Conservation (phyloP, 35 echinoderm and acorn worm species). For the Ophiothrix spiculata region DNA sequence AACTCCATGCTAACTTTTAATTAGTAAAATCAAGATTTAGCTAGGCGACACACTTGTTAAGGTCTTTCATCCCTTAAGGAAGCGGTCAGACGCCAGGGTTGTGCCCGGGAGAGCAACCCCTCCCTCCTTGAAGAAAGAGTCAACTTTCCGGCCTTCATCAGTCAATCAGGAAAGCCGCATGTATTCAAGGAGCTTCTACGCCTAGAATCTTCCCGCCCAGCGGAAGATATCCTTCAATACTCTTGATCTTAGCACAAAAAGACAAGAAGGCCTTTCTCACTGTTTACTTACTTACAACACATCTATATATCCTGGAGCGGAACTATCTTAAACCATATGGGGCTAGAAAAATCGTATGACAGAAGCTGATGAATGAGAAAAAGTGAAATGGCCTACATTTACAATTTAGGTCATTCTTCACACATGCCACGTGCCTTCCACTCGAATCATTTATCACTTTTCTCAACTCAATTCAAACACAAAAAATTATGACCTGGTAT, state of each 20-base stretch:
- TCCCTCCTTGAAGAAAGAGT: neutral
- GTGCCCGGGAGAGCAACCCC: neutral
- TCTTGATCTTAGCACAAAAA: neutral
- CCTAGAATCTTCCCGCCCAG: neutral
- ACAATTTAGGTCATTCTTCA: neutral
- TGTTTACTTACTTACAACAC: neutral
- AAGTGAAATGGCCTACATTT: no score
- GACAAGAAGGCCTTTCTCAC: neutral
- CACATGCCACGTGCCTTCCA: neutral
- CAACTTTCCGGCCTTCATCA: constrained; percentile 8
- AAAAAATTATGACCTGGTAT: no score
- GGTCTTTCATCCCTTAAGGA: neutral
- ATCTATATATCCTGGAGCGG: neutral
- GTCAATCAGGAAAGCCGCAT: neutral
- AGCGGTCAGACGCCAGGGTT: constrained; percentile 9
- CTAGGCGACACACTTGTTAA: neutral
- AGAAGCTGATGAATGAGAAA: neutral
- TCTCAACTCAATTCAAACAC: no score
- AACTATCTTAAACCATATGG: neutral
- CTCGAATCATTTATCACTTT: neutral
- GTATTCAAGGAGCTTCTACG: neutral
- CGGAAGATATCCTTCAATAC: constrained; percentile 10
- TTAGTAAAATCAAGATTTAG: neutral
- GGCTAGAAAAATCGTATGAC: neutral
- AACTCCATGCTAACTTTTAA: neutral